Evolutionary conservation across 1,140 invertebrate genomes (phyloP), one percentile per base, ranked within the genome.

Genomic region (Drosophila bipectinata): DNA sequence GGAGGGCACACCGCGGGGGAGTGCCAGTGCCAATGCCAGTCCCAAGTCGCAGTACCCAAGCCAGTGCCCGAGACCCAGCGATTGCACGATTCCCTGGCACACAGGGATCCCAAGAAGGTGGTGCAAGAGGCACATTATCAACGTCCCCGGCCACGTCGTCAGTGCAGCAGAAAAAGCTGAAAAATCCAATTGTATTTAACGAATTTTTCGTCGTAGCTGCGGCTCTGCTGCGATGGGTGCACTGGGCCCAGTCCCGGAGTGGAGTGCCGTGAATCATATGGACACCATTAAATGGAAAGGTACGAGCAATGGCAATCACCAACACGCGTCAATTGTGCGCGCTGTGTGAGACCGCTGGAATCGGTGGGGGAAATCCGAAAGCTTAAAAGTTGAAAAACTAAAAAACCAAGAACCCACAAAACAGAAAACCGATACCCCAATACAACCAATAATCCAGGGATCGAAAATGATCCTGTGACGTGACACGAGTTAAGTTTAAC

Each of bases 131-230:
- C 83, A 90, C 84, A 90, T 90, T 85, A 89, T 90, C 87, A 90
- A 79, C 75, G 76, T 68, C 79, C 60, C 64, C 73, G 64, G 61
- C 69, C 54, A 61, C 66, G 77, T 76, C 77, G 72, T 66, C 79
- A 74, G 66, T 84, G 82, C 77, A 67, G 66, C 68, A 49, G 58
- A 53, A 59, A 68, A 68, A 59, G 55, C 73, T 76, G 61, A 79
- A 73, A 85, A 87, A 87, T 88, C 79, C 82, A 87, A 87, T 87
- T 87, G 82, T 87, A 87, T 88, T 88, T 87, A 87, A 88, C 82
- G 82, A 88, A 87, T 87, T 87, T 87, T 83, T 80, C 63, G 56
- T 14, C 32, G 28, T 37, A 28, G 41, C 18, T 60, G 56, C 51
- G 56, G 44, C 48, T 37, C 12, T 30, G 55, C 39, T 44, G 30